phyloP scores from a whole-genome alignment of 2,797 vertebrate species.

The Melanotaenia nigrans region DNA sequence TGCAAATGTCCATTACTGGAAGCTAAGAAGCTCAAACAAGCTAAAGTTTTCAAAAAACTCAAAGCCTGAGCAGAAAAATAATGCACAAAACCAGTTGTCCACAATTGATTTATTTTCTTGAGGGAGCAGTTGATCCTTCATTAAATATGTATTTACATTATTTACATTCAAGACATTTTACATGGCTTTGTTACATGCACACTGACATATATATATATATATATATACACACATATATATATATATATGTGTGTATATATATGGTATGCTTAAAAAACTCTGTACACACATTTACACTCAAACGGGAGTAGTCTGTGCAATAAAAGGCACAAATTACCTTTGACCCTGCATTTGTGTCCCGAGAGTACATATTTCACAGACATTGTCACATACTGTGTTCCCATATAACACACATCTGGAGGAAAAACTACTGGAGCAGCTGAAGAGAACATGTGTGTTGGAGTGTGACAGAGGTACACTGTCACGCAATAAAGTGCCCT shows the following conservation, averaged over 20 bases:
- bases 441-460: constrained; percentile 28
- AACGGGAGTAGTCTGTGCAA: constrained; percentile 77
- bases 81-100: neutral
- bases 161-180: constrained; percentile 79
- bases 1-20: too few relatives aligned
- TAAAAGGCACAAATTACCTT: constrained; percentile 83
- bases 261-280: constrained; percentile 28
- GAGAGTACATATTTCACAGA: constrained; percentile 50
- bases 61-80: neutral
- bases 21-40: neutral
- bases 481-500: constrained; percentile 48
- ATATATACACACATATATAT: too few relatives aligned
- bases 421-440: constrained; percentile 42
- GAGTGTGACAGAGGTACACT: constrained; percentile 29
- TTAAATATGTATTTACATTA: constrained; percentile 85
- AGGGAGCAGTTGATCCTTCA: constrained; percentile 64
- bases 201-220: constrained; percentile 33
- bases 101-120: constrained; percentile 70
- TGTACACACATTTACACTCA: constrained; percentile 82
- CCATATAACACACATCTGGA: constrained; percentile 29
- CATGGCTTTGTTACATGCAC: constrained; percentile 80
- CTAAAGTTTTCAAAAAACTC: neutral
- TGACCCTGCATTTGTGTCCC: constrained; percentile 74
- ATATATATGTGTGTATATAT: too few relatives aligned
- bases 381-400: constrained; percentile 34